Evolutionary conservation across 2,113 vertebrate genomes (phyloP).

Genomic region (Scomber japonicus): DNA sequence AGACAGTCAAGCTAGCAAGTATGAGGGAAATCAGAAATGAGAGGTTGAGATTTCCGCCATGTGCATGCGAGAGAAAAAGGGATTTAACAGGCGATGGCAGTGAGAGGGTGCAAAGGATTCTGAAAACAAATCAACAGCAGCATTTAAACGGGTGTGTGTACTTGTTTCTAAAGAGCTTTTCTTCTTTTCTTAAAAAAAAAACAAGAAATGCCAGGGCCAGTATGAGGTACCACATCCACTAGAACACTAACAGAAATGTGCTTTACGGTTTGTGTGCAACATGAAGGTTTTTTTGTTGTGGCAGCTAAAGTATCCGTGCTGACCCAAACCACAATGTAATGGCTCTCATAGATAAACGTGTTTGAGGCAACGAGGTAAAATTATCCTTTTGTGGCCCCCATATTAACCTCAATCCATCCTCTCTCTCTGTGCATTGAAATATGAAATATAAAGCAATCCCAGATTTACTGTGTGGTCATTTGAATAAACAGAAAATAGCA

Average conservation of each 20-base stretch:
- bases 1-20: conserved; percentile 6
- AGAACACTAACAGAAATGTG: background rate
- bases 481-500: background rate
- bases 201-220: background rate
- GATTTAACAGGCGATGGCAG: conserved; percentile 28
- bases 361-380: background rate
- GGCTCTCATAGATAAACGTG: background rate
- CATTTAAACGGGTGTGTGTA: background rate
- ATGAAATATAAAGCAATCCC: background rate
- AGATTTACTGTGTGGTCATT: background rate
- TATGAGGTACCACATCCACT: background rate
- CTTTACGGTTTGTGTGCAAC: background rate
- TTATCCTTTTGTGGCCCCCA: too few species aligned
- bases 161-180: conserved; percentile 10
- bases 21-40: background rate
- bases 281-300: background rate
- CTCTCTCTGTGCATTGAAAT: too few species aligned
- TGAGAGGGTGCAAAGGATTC: background rate
- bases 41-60: conserved; percentile 16
- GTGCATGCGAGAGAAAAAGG: conserved; percentile 18
- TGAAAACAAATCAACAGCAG: conserved; percentile 35
- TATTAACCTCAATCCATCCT: too few species aligned
- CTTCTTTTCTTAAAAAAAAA: background rate
- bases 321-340: background rate
- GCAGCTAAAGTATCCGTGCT: background rate